A percentile compares a stretch with the other conserved stretches of the same genome.
phyloP scores from a whole-genome alignment of 2,797 vertebrate species.

The Sternarchorhynchus goeldii region DNA sequence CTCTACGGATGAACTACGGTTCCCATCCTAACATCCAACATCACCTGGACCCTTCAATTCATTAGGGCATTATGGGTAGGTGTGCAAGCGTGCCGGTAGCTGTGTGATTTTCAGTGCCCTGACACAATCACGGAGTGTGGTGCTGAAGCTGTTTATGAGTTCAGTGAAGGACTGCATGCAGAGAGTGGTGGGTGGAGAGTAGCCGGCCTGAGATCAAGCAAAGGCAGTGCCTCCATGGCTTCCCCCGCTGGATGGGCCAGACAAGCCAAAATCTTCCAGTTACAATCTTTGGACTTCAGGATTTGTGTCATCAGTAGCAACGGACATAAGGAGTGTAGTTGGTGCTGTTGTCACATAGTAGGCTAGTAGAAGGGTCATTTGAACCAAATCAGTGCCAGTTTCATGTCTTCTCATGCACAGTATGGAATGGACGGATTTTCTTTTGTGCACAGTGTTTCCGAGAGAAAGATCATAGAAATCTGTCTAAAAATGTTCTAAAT shows the following conservation, averaged over 20 bases:
- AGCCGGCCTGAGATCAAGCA: background rate
- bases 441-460: background rate
- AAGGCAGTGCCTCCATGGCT: slow-evolving; percentile 27
- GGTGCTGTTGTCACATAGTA: no score
- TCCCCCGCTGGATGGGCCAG: slow-evolving; percentile 22
- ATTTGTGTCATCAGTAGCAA: background rate
- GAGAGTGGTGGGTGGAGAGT: slow-evolving; percentile 8
- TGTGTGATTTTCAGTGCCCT: slow-evolving; percentile 39
- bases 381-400: slow-evolving; percentile 5
- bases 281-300: slow-evolving; percentile 1
- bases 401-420: background rate
- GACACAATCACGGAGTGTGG: slow-evolving; percentile 36
- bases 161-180: background rate
- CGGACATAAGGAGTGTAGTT: background rate
- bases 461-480: background rate
- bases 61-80: slow-evolving; percentile 5
- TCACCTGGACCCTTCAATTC: slow-evolving; percentile 19
- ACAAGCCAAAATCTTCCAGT: background rate
- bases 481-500: slow-evolving; percentile 27
- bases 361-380: background rate
- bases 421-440: background rate
- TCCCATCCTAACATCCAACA: background rate
- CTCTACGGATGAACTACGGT: slow-evolving; percentile 23
- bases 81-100: background rate
- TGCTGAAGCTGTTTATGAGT: slow-evolving; percentile 35